phyloP scores from a whole-genome alignment of 2,113 vertebrate species.

The Psittacus erithacus region DNA sequence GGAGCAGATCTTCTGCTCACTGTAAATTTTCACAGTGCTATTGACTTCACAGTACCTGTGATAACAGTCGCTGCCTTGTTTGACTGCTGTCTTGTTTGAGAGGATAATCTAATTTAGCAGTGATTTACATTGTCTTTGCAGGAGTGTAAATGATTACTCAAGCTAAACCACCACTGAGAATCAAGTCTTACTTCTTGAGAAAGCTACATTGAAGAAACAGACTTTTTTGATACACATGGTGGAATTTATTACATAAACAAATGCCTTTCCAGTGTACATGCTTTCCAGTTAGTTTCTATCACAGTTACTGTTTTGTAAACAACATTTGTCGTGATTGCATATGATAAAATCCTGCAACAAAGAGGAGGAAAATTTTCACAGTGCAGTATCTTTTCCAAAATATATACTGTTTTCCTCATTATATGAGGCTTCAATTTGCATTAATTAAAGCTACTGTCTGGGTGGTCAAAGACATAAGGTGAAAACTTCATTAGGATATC shows the following conservation, averaged over 20 bases:
- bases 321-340: background rate
- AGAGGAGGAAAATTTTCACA: background rate
- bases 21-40: background rate
- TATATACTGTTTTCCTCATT: background rate
- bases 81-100: background rate
- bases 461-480: background rate
- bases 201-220: background rate
- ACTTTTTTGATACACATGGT: background rate
- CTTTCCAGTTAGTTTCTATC: background rate
- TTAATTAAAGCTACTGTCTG: constrained; percentile 18
- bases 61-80: background rate
- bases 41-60: background rate
- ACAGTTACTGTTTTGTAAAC: background rate
- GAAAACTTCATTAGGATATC: background rate
- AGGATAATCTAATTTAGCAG: background rate
- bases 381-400: background rate
- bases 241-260: background rate
- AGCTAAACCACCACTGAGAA: background rate
- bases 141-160: background rate
- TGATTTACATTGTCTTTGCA: background rate
- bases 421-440: background rate
- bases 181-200: background rate
- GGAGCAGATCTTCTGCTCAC: background rate
- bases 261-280: background rate
- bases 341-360: background rate